These are phyloP conservation scores for Megalonaias nervosa DNA, from an alignment of 1,140 invertebrate genomes.

Conservation along the genomic window DNA sequence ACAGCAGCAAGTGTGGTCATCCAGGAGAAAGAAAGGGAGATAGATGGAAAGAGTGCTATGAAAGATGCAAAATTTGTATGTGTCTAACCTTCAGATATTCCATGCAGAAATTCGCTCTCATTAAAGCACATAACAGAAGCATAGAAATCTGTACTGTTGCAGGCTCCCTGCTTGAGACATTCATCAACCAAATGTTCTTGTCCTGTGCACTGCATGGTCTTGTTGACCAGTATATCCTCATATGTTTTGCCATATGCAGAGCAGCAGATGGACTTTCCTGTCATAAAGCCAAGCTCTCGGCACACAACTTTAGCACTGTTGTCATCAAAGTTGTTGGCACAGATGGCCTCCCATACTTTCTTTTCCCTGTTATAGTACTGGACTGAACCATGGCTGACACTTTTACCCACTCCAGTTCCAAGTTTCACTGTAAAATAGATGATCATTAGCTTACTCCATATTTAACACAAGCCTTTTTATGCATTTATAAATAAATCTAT, in stretches of 20 bases:
- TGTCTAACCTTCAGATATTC: too few species aligned
- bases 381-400: conserved; percentile 30
- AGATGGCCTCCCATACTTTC: conserved; percentile 25
- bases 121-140: conserved; percentile 32
- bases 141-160: conserved; percentile 20
- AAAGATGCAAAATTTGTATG: too few species aligned
- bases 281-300: conserved; percentile 22
- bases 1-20: too few species aligned
- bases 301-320: conserved; percentile 28
- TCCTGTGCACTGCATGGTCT: conserved; percentile 25
- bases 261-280: conserved; percentile 15
- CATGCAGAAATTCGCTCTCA: neutral
- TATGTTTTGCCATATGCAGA: conserved; percentile 33
- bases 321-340: conserved; percentile 32
- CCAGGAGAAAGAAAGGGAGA: too few species aligned
- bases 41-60: too few species aligned
- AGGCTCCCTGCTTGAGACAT: conserved; percentile 10
- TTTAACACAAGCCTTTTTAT: neutral
- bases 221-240: conserved; percentile 29
- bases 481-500: too few species aligned
- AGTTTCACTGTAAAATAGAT: conserved; percentile 47
- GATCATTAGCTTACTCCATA: neutral
- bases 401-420: conserved; percentile 37
- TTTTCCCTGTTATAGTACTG: conserved; percentile 16
- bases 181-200: conserved; percentile 9